Percentiles rank a stretch among this genome's conserved stretches.
Evolutionary conservation across 2,888 invertebrate species (phyloP).

Genomic region (Ormyrus pomaceus): DNA sequence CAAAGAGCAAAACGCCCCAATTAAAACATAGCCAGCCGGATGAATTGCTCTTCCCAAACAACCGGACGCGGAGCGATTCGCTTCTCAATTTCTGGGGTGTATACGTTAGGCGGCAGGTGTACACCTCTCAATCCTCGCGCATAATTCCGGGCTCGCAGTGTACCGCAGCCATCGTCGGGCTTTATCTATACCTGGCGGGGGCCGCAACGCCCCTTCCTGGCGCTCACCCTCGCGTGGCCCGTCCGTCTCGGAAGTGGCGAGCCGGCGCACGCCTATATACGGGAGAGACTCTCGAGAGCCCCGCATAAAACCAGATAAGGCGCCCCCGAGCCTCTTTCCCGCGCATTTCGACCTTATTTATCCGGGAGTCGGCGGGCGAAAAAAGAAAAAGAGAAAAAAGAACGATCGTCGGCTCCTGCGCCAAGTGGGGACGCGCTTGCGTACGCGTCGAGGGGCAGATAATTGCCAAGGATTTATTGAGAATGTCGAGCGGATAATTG

Average conservation of each 20-base stretch:
- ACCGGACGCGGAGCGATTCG: neutral
- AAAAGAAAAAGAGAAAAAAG: too few relatives aligned
- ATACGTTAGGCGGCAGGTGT: neutral
- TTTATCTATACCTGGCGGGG: slow-evolving; percentile 7
- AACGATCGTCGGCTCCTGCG: too few relatives aligned
- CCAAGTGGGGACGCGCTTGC: too few relatives aligned
- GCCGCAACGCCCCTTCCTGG: slow-evolving; percentile 2
- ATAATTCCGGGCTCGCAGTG: slow-evolving; percentile 6
- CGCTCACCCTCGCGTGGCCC: neutral
- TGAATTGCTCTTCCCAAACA: neutral
- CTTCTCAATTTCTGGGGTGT: slow-evolving; percentile 4
- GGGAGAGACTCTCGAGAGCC: neutral
- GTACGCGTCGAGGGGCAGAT: too few relatives aligned
- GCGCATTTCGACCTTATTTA: neutral
- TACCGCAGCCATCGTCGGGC: neutral
- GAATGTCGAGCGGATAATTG: too few relatives aligned
- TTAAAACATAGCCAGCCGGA: too few relatives aligned
- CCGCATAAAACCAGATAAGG: neutral
- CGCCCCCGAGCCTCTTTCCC: neutral
- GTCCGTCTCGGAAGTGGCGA: too few relatives aligned
- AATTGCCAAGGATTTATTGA: too few relatives aligned
- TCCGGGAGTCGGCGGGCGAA: too few relatives aligned
- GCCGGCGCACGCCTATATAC: neutral
- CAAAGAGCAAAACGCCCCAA: too few relatives aligned
- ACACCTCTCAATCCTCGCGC: slow-evolving; percentile 9